These are phyloP conservation scores for Heliconius erato DNA, from an alignment of 2,888 invertebrate genomes.

Conservation along the genomic window DNA sequence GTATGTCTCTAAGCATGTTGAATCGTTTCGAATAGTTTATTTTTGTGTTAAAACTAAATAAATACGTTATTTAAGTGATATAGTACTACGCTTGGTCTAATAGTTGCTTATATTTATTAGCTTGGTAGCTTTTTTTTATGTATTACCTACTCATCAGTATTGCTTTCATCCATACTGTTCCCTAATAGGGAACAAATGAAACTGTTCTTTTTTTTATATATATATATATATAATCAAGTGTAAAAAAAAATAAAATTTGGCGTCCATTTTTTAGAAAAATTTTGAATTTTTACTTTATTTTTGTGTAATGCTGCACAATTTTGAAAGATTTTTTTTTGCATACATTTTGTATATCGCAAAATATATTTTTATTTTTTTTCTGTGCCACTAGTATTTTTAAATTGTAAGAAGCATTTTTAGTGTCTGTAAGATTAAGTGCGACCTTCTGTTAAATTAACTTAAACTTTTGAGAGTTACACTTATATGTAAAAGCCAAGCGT, in stretches of 20 bases:
- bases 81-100: constrained; percentile 59
- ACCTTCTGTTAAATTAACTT: constrained; percentile 63
- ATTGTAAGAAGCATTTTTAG: constrained; percentile 76
- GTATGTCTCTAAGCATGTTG: constrained; percentile 73
- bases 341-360: constrained; percentile 52
- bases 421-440: constrained; percentile 70
- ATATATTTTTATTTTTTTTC: constrained; percentile 43
- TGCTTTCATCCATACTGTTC: constrained; percentile 42
- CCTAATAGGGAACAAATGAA: constrained; percentile 35
- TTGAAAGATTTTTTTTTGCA: constrained; percentile 58
- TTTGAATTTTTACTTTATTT: constrained; percentile 45
- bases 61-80: constrained; percentile 70
- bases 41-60: constrained; percentile 73
- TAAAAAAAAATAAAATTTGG: constrained; percentile 35
- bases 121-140: constrained; percentile 52
- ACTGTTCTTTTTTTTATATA: constrained; percentile 30
- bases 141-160: constrained; percentile 52
- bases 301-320: constrained; percentile 76
- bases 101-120: constrained; percentile 61
- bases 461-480: constrained; percentile 64
- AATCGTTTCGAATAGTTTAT: constrained; percentile 83
- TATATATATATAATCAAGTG: constrained; percentile 28
- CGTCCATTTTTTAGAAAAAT: constrained; percentile 41
- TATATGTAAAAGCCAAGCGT: constrained; percentile 49
- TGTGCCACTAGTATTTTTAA: constrained; percentile 74